Base-by-base conservation (phyloP, 2,797 vertebrate species). In the Aphelocoma californica region DNA sequence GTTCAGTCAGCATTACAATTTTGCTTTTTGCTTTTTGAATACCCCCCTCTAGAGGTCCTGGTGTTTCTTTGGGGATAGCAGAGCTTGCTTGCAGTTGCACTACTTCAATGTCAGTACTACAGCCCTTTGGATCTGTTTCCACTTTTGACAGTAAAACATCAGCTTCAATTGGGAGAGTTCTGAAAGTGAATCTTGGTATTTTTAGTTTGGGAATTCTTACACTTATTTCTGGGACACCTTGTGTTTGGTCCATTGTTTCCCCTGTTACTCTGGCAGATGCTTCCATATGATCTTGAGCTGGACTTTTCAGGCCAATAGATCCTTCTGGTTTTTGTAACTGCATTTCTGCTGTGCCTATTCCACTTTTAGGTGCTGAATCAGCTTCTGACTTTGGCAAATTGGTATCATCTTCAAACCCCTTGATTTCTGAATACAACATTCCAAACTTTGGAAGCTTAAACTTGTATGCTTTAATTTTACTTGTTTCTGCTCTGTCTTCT, bases 161-260 rank as follows among this genome's bases (percentile, higher is more conserved):
- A 6, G 47, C 69, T 90, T 97, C 97, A 9, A 26, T 17, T 90
- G 91, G 44, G 10, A 96, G 74, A 62, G 42, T 47, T 29, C 48
- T 92, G 70, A 96, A 91, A 90, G 96, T 94, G 88, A 99, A 97
- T 82, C 96, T 96, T 44, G 98, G 98, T 38, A 98, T 92, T 96
- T 96, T 97, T 16, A 98, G 64, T 91, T 97, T 98, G 58, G 98
- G 97, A 88, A 98, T 98, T 91, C 95, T 98, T 81, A 96, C 89
- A 3, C 24, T 93, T 26, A 95, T 10, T 80, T 97, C 97, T 21
- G 97, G 86, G 21, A 87, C 84, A 94, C n/a, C 85, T 66, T 92
- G 67, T 61, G 47, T 60, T 58, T 65, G 91, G 10, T 77, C 57
- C 15, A 28, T 13, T 44, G 20, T 77, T 65, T 94, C 90, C 5